Base-by-base conservation (phyloP, 1,140 invertebrate genomes). In the Neomicropteryx cornuta region DNA sequence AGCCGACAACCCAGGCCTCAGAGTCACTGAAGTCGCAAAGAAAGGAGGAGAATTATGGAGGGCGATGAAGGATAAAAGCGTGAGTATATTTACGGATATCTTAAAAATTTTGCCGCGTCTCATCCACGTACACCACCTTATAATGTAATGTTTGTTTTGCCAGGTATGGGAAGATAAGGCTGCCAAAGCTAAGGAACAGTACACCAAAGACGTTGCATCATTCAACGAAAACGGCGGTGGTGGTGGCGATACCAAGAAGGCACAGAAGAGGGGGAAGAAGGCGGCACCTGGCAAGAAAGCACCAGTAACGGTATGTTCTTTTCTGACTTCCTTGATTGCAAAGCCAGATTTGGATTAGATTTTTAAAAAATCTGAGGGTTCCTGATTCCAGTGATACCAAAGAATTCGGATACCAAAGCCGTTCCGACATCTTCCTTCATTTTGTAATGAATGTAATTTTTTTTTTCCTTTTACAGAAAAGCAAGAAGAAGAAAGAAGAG, bases 81-180 rank as follows among this genome's bases (percentile, higher is more conserved):
- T 87, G 63, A 68, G 72, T 67, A 46, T 48, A 44, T 45, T 46
- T 43, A 36, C 13, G 18, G n/a, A n/a, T n/a, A n/a, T n/a, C n/a
- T n/a, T n/a, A n/a, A n/a, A n/a, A n/a, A n/a, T n/a, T n/a, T n/a
- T n/a, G n/a, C n/a, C n/a, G n/a, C n/a, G n/a, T n/a, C n/a, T n/a
- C n/a, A n/a, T n/a, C n/a, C n/a, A n/a, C n/a, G n/a, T n/a, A n/a
- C n/a, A n/a, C n/a, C n/a, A n/a, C n/a, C n/a, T n/a, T n/a, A 8
- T 30, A 24, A 4, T 35, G 24, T 39, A 31, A 24, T 35, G 30
- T 41, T 43, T 40, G 33, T 43, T 35, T 44, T 44, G 44, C 11
- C 49, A 88, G 81, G 83, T 90, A 66, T 97, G 87, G 85, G 91
- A 96, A 49, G 75, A 81, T 32, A 83, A 85, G 50, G 84, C 85